Base-by-base conservation (phyloP, 2,797 vertebrate species). In the Capromys pilorides region DNA sequence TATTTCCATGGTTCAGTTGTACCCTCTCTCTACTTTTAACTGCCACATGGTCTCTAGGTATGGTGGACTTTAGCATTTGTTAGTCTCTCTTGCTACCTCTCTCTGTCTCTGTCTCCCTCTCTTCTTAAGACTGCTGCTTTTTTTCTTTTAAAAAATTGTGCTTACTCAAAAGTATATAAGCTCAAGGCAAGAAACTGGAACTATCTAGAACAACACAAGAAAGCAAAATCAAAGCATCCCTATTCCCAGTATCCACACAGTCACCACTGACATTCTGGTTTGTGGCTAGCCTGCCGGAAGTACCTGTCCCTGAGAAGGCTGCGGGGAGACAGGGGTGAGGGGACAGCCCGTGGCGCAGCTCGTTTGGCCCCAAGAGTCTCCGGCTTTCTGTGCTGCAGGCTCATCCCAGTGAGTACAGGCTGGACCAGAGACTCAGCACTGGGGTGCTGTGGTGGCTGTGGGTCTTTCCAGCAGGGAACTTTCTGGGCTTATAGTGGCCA, bases 1-100 rank as follows among this genome's bases (percentile, higher is more conserved):
- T 90, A 80, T 96, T 96, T 95, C 94, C 94, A 82, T 21, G 49
- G 62, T 51, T 82, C 36, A 62, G 36, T 19, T 0, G 39, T 81
- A 39, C 33, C 28, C 62, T 49, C 69, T 57, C 59, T 79, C 41
- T 86, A 13, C 78, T 91, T 93, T 79, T 92, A 88, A 54, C 49
- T 88, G 49, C 81, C 33, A 78, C 4, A 0, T 54, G n/a, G 79
- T 81, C 33, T 96, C 66, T 49, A 62, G 54, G 49, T 49, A 62
- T 26, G 19, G 57, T 81, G 49, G 79, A 36, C 26, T 86, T 51
- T 49, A 36, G 45, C 6, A n/a, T 78, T 81, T 69, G 36, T 28
- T 61, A 22, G 6, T 86, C 59, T 39, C 11, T 41, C 24, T 81
- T 18, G 24, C 14, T 62, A 10, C 10, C 19, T 28, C 24, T 33